phyloP scores from a whole-genome alignment of 1,140 invertebrate species.

The Meloidogyne floridensis region DNA sequence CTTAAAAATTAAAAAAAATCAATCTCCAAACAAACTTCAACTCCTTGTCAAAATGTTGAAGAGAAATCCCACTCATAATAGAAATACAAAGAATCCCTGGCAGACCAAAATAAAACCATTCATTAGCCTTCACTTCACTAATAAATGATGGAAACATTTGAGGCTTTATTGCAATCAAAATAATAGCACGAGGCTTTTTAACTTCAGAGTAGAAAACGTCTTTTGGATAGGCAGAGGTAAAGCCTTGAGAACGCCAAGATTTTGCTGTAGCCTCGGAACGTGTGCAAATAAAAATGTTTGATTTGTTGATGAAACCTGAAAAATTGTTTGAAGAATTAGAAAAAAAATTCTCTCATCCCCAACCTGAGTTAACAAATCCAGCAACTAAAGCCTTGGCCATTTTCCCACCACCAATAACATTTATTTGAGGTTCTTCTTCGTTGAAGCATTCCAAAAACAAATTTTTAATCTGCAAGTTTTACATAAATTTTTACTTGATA shows the following conservation, averaged over 20 bases:
- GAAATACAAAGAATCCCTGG: constrained; percentile 39
- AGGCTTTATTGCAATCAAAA: constrained; percentile 42
- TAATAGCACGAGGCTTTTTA: constrained; percentile 31
- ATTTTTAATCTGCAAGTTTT: background rate
- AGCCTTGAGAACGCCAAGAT: constrained; percentile 30
- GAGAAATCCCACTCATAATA: constrained; percentile 46
- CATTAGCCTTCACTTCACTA: constrained; percentile 9
- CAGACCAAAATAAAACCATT: constrained; percentile 21
- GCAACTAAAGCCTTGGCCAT: constrained; percentile 44
- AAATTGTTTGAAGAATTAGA: constrained; percentile 9
- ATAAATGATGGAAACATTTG: constrained; percentile 31
- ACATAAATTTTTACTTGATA: background rate
- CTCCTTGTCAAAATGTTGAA: constrained; percentile 29
- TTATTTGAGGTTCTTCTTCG: constrained; percentile 23
- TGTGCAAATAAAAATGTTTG: constrained; percentile 36
- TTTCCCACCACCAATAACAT: constrained; percentile 44
- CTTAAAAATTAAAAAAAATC: no score
- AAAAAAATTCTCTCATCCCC: background rate
- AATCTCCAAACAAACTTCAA: background rate
- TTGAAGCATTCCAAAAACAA: constrained; percentile 34
- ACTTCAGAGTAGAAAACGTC: constrained; percentile 29
- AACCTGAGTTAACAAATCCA: constrained; percentile 47
- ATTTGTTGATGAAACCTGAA: constrained; percentile 36
- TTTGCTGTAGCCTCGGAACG: constrained; percentile 38
- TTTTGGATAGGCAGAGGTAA: constrained; percentile 18